A percentile compares a stretch with the other conserved stretches of the same genome.
These are phyloP conservation scores for Xenopus petersii DNA, from an alignment of 2,797 vertebrate species.

Conservation along the genomic window DNA sequence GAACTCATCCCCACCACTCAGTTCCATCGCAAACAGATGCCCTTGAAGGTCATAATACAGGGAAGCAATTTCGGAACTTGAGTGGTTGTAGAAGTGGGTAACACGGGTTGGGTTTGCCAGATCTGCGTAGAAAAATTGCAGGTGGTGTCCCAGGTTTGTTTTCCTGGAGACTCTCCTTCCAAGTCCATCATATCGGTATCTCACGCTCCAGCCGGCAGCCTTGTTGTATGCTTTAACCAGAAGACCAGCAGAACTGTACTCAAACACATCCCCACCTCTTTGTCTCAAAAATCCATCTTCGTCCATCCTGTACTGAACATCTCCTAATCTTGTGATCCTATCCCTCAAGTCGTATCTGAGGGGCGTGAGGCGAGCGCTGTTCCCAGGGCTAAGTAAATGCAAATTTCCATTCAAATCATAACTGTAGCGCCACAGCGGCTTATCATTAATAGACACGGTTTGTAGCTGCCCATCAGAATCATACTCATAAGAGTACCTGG, in stretches of 20 bases:
- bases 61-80: constrained; percentile 94
- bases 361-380: constrained; percentile 89
- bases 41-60: constrained; percentile 97
- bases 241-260: constrained; percentile 91
- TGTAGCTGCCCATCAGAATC: constrained; percentile 92
- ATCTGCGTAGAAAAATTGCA: constrained; percentile 97
- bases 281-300: constrained; percentile 95
- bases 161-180: constrained; percentile 91
- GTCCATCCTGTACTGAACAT: constrained; percentile 89
- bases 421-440: constrained; percentile 94
- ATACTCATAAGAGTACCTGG: constrained; percentile 92
- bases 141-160: constrained; percentile 81
- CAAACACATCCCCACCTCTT: constrained; percentile 88
- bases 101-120: constrained; percentile 90
- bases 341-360: constrained; percentile 91
- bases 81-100: constrained; percentile 97
- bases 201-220: constrained; percentile 83
- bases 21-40: constrained; percentile 96
- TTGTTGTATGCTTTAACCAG: constrained; percentile 91
- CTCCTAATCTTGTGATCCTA: constrained; percentile 89
- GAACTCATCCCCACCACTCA: constrained; percentile 94
- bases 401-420: constrained; percentile 96
- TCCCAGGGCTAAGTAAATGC: constrained; percentile 91
- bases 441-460: constrained; percentile 94
- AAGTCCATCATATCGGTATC: constrained; percentile 90